Base-by-base conservation (phyloP, 2,113 vertebrate genomes). In the Sinocyclocheilus anophthalmus region DNA sequence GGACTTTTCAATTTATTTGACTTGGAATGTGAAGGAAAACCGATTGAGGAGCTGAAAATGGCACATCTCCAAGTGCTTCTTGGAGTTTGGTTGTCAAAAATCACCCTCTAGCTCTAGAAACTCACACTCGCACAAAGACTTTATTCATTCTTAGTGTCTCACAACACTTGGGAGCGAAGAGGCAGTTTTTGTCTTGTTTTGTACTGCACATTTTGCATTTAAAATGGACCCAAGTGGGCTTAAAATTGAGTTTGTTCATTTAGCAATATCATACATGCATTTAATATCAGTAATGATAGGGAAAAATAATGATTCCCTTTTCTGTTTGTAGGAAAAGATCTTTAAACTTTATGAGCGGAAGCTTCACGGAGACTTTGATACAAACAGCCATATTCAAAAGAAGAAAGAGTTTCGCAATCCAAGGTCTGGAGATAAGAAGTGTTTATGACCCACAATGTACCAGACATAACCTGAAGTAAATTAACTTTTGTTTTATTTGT, bases 331-430 rank as follows among this genome's bases (percentile, higher is more conserved):
- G 98, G 98, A 99, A 89, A 99, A 99, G 93, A 99, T 99, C 91
- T 95, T 95, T 79, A 98, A 97, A 90, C 93, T 99, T 2, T 99
- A 98, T 4, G 98, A 99, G 88, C 95, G 97, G 83, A 99, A 98
- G 77, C 92, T 97, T 4, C 97, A 97, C 33, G 97, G 97, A 82
- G 97, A 98, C 22, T 98, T 98, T 90, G 97, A 99, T 92, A 99
- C 97, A 93, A 99, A 99, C 94, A 96, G 92, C 83, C 96, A 97
- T 85, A 99, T 99, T 91, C 98, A 99, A 90, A 96, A 97, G 90
- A 99, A 99, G 90, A 99, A 99, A 77, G 98, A 99, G 82, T 99
- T 99, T 76, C 95, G 98, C 86, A 99, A 99, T 90, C 98, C 98
- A 61, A 99, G 98, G 98, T 99, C 69, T 83, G 67, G 33, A 59